phyloP scores from a whole-genome alignment of 1,140 invertebrate species.

The Ips nitidus region DNA sequence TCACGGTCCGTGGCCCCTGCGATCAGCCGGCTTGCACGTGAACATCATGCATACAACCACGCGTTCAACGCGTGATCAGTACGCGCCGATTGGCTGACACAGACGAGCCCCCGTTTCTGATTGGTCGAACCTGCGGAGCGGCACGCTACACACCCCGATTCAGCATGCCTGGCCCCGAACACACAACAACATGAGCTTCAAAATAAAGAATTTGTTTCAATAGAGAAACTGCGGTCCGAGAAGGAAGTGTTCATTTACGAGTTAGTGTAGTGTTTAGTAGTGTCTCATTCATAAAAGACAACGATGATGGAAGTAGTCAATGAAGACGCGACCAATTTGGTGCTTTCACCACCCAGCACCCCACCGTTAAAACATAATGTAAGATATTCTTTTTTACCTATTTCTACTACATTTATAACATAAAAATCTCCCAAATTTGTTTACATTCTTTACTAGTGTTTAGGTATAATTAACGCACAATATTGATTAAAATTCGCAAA shows the following conservation, averaged over 20 bases:
- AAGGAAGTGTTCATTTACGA: slow-evolving; percentile 13
- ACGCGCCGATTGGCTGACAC: slow-evolving; percentile 49
- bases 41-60: slow-evolving; percentile 59
- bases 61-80: slow-evolving; percentile 55
- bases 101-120: slow-evolving; percentile 54
- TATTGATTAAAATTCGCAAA: no score
- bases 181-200: slow-evolving; percentile 46
- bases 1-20: slow-evolving; percentile 51
- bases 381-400: background rate
- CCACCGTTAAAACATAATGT: slow-evolving; percentile 55
- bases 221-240: slow-evolving; percentile 9
- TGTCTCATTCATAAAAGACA: background rate
- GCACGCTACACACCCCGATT: slow-evolving; percentile 44
- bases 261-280: slow-evolving; percentile 1
- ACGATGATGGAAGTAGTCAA: slow-evolving; percentile 22
- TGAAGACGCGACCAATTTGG: slow-evolving; percentile 7
- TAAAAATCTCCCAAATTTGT: background rate
- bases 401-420: background rate
- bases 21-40: slow-evolving; percentile 60
- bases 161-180: slow-evolving; percentile 38
- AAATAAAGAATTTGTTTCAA: slow-evolving; percentile 43
- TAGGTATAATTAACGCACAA: no score
- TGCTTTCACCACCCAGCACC: slow-evolving; percentile 61
- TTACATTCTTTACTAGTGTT: background rate
- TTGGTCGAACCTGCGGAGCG: slow-evolving; percentile 51